Percentiles rank a stretch among this genome's conserved stretches.
Evolutionary conservation across 2,113 vertebrate species (phyloP).

Genomic region (Rhodinocichla rosea): DNA sequence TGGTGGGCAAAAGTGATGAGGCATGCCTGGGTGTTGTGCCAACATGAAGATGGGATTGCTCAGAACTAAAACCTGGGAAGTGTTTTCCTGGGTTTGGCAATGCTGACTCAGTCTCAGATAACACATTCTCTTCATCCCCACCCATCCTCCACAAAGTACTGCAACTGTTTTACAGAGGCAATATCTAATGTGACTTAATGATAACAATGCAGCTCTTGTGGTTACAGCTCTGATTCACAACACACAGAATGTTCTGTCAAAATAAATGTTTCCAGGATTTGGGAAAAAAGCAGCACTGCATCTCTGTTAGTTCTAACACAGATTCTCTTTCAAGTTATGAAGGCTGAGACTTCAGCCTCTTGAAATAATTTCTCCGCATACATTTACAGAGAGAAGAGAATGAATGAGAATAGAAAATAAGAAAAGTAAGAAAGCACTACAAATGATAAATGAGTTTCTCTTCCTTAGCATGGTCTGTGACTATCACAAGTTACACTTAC

Average conservation of each 20-base stretch:
- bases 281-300: not conserved
- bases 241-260: not conserved
- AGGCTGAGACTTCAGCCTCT: not conserved
- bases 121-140: not conserved
- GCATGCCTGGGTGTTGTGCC: not conserved
- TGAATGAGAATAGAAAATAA: not conserved
- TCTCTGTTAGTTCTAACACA: not conserved
- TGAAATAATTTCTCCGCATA: not conserved
- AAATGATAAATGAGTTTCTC: not conserved
- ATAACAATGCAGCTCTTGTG: not conserved
- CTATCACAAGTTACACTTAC: not conserved
- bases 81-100: not conserved
- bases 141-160: not conserved
- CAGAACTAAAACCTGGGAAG: not conserved
- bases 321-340: not conserved
- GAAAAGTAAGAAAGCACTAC: not conserved
- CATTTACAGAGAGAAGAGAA: not conserved
- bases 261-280: not conserved
- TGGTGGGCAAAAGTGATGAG: not conserved
- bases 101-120: not conserved
- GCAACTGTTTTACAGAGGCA: not conserved
- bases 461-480: not conserved
- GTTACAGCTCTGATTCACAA: not conserved
- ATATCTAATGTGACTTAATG: not conserved
- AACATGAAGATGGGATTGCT: not conserved